phyloP scores from a whole-genome alignment of 2,888 invertebrate species.

The Diploptera punctata region DNA sequence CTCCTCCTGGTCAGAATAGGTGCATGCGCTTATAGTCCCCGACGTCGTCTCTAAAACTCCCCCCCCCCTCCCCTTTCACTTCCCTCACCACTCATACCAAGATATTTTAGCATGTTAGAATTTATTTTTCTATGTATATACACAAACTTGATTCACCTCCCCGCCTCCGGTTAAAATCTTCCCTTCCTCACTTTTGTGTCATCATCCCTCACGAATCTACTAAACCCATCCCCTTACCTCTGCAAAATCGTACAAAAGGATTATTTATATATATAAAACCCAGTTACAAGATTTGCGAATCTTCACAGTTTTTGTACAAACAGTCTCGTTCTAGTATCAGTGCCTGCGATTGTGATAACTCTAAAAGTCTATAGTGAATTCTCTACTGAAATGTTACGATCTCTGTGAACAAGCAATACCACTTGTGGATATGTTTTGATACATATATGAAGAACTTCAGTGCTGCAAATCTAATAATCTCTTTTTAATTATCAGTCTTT shows the following conservation, averaged over 20 bases:
- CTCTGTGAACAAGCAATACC: no score
- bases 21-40: neutral
- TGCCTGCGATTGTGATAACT: no score
- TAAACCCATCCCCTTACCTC: neutral
- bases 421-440: no score
- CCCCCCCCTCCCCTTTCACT: neutral
- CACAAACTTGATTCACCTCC: neutral
- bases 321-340: no score
- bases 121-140: neutral
- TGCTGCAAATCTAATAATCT: no score
- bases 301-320: neutral
- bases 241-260: neutral
- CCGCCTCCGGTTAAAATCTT: neutral
- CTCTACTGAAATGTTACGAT: no score
- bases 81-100: neutral
- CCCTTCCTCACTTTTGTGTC: no score
- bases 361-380: no score
- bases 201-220: neutral
- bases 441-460: no score
- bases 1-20: neutral
- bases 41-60: neutral
- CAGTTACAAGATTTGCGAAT: neutral
- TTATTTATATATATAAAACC: neutral
- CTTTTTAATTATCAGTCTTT: no score
- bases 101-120: constrained; percentile 8